Conservation (phyloP, 2,113 vertebrate species). For the Sialia sialis region DNA sequence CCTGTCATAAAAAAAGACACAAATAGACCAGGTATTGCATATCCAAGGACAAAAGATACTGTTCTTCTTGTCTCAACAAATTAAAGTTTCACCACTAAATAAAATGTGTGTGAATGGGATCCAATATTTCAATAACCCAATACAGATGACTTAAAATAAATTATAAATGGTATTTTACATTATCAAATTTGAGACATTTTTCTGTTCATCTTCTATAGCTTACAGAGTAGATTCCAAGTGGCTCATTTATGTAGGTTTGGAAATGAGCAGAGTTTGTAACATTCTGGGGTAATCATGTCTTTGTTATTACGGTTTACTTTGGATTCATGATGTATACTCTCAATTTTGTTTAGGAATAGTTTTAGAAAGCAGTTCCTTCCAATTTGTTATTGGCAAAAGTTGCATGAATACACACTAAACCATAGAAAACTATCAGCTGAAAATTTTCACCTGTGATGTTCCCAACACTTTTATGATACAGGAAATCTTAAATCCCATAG, state of each 20-base stretch:
- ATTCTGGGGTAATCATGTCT: background rate
- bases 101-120: background rate
- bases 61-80: background rate
- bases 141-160: background rate
- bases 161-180: background rate
- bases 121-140: background rate
- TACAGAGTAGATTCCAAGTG: background rate
- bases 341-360: background rate
- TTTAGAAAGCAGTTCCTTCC: background rate
- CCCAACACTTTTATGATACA: background rate
- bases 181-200: background rate
- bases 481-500: background rate
- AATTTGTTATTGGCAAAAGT: background rate
- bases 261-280: background rate
- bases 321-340: background rate
- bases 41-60: background rate
- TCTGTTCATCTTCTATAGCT: background rate
- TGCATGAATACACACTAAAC: background rate
- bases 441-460: background rate
- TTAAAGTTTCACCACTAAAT: background rate
- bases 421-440: background rate
- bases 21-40: background rate
- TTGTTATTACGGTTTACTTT: background rate
- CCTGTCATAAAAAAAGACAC: background rate
- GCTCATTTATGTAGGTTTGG: background rate